These are phyloP conservation scores for Monarcha castaneiventris DNA, from an alignment of 2,113 vertebrate genomes.

Conservation along the genomic window DNA sequence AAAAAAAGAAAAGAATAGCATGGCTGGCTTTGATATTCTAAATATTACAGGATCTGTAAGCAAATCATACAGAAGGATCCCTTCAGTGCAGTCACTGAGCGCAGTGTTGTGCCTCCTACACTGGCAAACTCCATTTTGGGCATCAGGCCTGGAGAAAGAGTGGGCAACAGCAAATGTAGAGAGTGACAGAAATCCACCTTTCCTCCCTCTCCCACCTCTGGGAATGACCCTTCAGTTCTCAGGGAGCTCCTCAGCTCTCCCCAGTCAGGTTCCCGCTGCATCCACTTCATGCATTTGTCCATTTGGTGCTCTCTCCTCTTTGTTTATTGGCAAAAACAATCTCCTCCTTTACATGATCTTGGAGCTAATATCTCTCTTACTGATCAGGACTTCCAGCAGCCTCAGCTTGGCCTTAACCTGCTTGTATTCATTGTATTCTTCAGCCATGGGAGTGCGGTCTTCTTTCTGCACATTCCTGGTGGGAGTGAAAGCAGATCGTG, in stretches of 20 bases:
- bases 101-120: not conserved
- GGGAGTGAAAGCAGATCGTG: not conserved
- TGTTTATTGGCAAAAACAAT: not conserved
- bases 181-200: not conserved
- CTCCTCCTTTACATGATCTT: constrained; percentile 67
- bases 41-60: not conserved
- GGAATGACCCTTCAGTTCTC: constrained; percentile 16
- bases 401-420: constrained; percentile 94
- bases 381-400: constrained; percentile 95
- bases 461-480: constrained; percentile 93
- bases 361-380: constrained; percentile 87
- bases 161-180: not conserved
- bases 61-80: constrained; percentile 27
- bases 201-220: not conserved
- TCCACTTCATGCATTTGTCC: not conserved
- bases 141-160: not conserved
- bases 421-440: constrained; percentile 95
- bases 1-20: not conserved
- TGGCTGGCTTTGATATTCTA: not conserved
- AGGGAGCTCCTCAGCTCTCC: constrained; percentile 6
- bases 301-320: not conserved
- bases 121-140: constrained; percentile 14
- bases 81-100: not conserved
- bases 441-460: constrained; percentile 89
- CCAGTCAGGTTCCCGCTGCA: not conserved